These are phyloP conservation scores for Oreonectes daqikongensis DNA, from an alignment of 2,797 vertebrate species.

Conservation along the genomic window DNA sequence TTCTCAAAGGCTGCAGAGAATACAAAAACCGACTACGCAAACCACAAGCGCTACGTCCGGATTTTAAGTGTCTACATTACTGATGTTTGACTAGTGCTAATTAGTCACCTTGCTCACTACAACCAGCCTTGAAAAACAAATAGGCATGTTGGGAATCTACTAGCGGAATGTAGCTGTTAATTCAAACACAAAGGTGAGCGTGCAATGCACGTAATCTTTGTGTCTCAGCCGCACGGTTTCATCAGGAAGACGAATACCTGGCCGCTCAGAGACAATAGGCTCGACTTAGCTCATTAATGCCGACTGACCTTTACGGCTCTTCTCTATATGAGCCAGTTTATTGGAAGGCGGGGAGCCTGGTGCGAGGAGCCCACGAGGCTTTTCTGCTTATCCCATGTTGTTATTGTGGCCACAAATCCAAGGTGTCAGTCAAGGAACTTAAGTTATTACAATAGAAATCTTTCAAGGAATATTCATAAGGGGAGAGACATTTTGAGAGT, in stretches of 20 bases:
- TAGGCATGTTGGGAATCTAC: constrained; percentile 14
- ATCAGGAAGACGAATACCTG: constrained; percentile 19
- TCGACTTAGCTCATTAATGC: constrained; percentile 45
- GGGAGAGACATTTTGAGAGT: not conserved
- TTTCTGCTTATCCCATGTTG: not conserved
- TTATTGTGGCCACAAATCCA: constrained; percentile 15
- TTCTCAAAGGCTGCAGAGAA: not conserved
- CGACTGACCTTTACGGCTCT: constrained; percentile 47
- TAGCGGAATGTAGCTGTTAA: constrained; percentile 14
- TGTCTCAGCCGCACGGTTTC: constrained; percentile 26
- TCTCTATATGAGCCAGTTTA: constrained; percentile 31
- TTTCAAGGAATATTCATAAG: constrained; percentile 45
- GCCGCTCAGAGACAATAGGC: constrained; percentile 35
- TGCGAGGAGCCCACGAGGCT: not conserved
- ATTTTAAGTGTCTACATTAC: constrained; percentile 4
- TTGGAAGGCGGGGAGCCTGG: not conserved
- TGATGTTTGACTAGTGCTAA: constrained; percentile 14
- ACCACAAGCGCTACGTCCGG: not conserved
- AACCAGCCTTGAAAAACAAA: constrained; percentile 9
- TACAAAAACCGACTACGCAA: not conserved
- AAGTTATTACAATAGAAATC: constrained; percentile 20
- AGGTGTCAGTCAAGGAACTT: constrained; percentile 39
- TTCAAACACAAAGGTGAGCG: constrained; percentile 29
- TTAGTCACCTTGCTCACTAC: constrained; percentile 11
- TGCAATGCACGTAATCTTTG: constrained; percentile 18